Evolutionary conservation across 2,888 invertebrate genomes (phyloP), one percentile per base, ranked within the genome.

Genomic region (Ernsta delagoae): DNA sequence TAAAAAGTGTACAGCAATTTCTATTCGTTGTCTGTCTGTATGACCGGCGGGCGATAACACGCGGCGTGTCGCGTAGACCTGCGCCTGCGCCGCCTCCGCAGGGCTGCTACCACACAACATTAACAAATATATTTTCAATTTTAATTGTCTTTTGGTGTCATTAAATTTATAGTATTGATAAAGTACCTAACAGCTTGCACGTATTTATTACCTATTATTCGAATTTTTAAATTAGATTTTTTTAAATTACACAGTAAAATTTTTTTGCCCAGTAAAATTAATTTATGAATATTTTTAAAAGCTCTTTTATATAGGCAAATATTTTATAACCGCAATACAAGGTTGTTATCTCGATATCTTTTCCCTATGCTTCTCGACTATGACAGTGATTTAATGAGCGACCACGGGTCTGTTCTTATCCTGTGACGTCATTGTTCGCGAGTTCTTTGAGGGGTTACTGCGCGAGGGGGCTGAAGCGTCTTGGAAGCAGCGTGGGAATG

Each of bases 401-500:
- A 87, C 84, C 88, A 89, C 89, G 87, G 87, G 88, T 82, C 82
- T 57, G 70, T 73, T 78, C 69, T 50, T 63, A 41, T 50, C 41
- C 71, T 73, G 77, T 85, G 84, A 84, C 85, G 86, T 85, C 79
- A 82, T 75, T 80, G 80, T 78, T 77, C 73, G 70, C 74, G 67
- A 69, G 70, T 79, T 79, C 77, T 76, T 71, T 70, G 70, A 75
- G 74, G 77, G 78, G 77, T 73, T 7, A 73, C 71, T 71, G 73
- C 65, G 63, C 56, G 70, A 73, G 70, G 50, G 60, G 71, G 54
- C 56, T 56, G n/a, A 56, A 24, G 53, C 77, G 79, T 78, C 78
- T 75, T 79, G 78, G 90, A 89, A 88, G 78, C 82, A 86, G 85
- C 92, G 92, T 92, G 92, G 87, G 92, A 92, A 93, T 85, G 85